These are phyloP conservation scores for Anneissia japonica DNA, from an alignment of 35 echinoderm and acorn worm species.

Conservation along the genomic window DNA sequence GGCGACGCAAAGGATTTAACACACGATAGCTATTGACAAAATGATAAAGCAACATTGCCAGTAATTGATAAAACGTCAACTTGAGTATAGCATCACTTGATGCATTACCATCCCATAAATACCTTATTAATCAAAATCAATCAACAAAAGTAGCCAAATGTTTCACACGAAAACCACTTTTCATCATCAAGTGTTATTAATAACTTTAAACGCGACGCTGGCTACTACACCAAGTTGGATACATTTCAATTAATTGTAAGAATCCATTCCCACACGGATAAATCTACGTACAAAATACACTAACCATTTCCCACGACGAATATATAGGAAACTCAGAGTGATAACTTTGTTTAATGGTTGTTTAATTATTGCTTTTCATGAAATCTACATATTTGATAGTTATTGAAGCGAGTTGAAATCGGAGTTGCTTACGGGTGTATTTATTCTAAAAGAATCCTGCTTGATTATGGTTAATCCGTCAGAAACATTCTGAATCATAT, in stretches of 20 bases:
- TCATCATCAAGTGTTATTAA: too few species aligned
- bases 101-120: background rate
- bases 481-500: background rate
- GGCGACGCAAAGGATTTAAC: background rate
- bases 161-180: too few species aligned
- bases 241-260: background rate
- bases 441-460: background rate
- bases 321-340: background rate
- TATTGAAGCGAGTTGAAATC: background rate
- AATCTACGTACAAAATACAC: background rate
- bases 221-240: too few species aligned
- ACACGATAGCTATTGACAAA: background rate
- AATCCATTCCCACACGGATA: background rate
- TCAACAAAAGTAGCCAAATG: background rate
- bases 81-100: background rate
- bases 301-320: background rate
- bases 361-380: background rate
- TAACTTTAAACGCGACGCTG: too few species aligned
- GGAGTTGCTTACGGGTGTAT: background rate
- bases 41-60: background rate
- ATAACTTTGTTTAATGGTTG: background rate
- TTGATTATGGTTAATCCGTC: background rate
- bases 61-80: background rate
- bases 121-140: background rate
- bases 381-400: background rate